Base-by-base conservation (phyloP, 1,140 invertebrate species). In the Pogonognathellus flavescens region DNA sequence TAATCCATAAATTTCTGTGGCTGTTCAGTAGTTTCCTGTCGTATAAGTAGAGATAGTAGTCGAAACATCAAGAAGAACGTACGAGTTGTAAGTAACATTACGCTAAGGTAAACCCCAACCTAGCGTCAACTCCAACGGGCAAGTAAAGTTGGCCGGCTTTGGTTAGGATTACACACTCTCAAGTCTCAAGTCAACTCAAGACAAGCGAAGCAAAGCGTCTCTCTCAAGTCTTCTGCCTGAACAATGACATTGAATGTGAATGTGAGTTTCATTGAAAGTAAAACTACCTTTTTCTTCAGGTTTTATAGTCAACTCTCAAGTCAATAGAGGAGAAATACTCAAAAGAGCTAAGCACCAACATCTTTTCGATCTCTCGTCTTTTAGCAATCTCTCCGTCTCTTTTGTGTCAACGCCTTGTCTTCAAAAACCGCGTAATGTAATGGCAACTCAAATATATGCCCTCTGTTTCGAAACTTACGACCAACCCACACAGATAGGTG, bases 181-280 rank as follows among this genome's bases (percentile, higher is more conserved):
- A 25, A 66, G 22, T 66, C 62, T 25, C 62, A 66, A 66, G 20
- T 66, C 62, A 66, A 66, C 62, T 66, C 13, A 66, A 66, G 62
- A 66, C 22, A 66, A 66, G 62, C 22, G 20, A 20, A 66, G 20
- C 25, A 20, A 66, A 66, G 62, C 62, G 62, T 20, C 31, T 41
- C 31, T 41, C 22, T 25, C 11, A 66, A 66, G 62, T 66, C 62
- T 66, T 31, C 31, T 41, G 70, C 70, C 31, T 41, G 70, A 49
- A 76, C 25, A 76, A 76, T 76, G 70, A 76, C 41, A 31, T 50
- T 76, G 62, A 20, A 66, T 25, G 62, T 76, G 70, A 31, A 76
- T 76, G 70, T 76, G 70, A 76, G 49, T 76, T 76, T 76, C 70
- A 76, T 76, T 76, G 70, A 76, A 76, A 76, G 70, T n/a, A 76